Base-by-base conservation (phyloP, 2,113 vertebrate species). In the Thalassoma bifasciatum region DNA sequence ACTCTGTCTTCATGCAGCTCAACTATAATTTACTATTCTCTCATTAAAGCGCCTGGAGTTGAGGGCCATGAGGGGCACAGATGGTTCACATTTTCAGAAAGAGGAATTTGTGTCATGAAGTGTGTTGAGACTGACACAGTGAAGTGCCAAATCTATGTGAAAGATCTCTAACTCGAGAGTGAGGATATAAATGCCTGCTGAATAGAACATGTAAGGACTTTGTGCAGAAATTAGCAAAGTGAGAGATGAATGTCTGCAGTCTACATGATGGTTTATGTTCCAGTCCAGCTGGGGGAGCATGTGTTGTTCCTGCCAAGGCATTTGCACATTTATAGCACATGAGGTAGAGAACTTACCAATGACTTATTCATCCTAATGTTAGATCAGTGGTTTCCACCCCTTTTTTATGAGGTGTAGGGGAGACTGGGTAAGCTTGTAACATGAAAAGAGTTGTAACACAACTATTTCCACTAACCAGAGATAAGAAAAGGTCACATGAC, bases 71-170 rank as follows among this genome's bases (percentile, higher is more conserved):
- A 46, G 60, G 71, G 71, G 72, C 76, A 78, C 91, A 93, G 72
- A 91, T 92, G 91, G 81, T 89, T 91, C 81, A 81, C 80, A 91
- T 92, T 89, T 89, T 49, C 50, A 75, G 54, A 71, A n/a, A 11
- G 71, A 80, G 75, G 82, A 86, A 86, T 92, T 84, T 42, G 34
- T 50, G 67, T 81, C 46, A 38, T 68, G 34, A 76, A 67, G 62
- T 54, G 82, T 78, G 86, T 81, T 82, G 66, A 77, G 64, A 75
- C 71, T 52, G 58, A 66, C 11, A 49, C 68, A 69, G 50, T 80
- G 54, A 84, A 52, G 65, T 90, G 86, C 86, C 87, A 86, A 59
- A 88, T 86, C 74, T 16, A 59, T 79, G 75, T 75, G 71, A 80
- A 70, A 78, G 71, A 84, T 81, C 58, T 77, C 63, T 23, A 5